Evolutionary conservation across 2,888 invertebrate species (phyloP).

Genomic region (Hydropsyche betteni): DNA sequence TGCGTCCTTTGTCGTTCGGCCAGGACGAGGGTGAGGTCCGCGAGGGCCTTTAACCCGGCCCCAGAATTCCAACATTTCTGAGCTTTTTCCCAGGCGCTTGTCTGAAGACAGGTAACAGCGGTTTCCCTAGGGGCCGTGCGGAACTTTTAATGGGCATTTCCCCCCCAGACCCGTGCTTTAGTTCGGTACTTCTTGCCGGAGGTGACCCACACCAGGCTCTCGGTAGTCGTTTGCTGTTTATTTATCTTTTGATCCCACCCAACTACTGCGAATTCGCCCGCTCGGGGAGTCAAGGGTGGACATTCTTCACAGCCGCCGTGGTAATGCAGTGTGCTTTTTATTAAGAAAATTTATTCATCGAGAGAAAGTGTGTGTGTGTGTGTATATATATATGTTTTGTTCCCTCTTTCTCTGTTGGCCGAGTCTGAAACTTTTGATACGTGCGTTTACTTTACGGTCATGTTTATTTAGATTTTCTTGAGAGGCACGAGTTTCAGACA

Average conservation of each 20-base stretch:
- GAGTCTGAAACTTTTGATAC: slow-evolving; percentile 15
- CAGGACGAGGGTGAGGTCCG: neutral
- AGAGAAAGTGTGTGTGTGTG: slow-evolving; percentile 28
- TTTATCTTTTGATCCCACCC: slow-evolving; percentile 31
- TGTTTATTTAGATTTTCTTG: slow-evolving; percentile 41
- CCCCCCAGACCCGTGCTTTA: slow-evolving; percentile 9
- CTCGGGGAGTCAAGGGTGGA: slow-evolving; percentile 45
- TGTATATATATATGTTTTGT: slow-evolving; percentile 17
- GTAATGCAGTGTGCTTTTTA: slow-evolving; percentile 43
- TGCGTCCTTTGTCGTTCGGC: slow-evolving; percentile 12
- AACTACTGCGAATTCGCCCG: slow-evolving; percentile 26
- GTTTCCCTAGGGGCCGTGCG: slow-evolving; percentile 39
- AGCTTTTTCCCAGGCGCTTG: slow-evolving; percentile 19
- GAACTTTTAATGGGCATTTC: slow-evolving; percentile 44
- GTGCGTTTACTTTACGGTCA: slow-evolving; percentile 31
- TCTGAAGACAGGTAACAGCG: slow-evolving; percentile 33
- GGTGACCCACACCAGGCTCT: neutral
- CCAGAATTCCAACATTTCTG: slow-evolving; percentile 27
- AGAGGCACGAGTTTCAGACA: slow-evolving; percentile 16
- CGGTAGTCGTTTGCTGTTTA: slow-evolving; percentile 28
- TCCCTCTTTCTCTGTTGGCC: neutral
- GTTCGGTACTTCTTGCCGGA: neutral
- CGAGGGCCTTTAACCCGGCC: slow-evolving; percentile 12
- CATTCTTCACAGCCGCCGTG: slow-evolving; percentile 45
- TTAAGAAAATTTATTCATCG: slow-evolving; percentile 45